Conservation (phyloP, 2,797 vertebrate genomes). For the Propithecus perrieri region DNA sequence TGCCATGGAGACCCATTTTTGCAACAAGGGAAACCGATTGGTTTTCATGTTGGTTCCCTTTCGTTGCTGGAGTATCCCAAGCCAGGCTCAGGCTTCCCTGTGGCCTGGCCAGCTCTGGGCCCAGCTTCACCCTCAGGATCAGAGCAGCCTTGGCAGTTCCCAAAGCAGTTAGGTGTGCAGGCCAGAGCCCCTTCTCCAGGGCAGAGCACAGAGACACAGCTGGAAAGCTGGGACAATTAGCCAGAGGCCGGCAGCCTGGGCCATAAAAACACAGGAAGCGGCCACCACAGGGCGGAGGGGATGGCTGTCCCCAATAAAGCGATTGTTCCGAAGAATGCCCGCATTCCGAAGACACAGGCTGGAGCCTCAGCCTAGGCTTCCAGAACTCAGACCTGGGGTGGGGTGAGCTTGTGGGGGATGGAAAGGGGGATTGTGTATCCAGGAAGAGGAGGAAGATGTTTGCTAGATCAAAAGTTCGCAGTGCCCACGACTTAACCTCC, state of each 20-base stretch:
- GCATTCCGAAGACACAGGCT: slow-evolving; percentile 71
- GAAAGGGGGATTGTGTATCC: slow-evolving; percentile 53
- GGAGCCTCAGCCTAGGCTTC: slow-evolving; percentile 15
- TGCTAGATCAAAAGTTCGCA: slow-evolving; percentile 70
- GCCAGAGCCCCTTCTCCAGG: slow-evolving; percentile 4
- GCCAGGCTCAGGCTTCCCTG: background rate
- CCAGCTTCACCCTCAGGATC: background rate
- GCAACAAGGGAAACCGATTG: background rate
- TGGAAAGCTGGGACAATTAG: slow-evolving; percentile 78
- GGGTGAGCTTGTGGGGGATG: background rate
- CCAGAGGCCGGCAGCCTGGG: slow-evolving; percentile 52
- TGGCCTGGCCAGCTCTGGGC: background rate
- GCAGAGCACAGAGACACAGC: slow-evolving; percentile 72
- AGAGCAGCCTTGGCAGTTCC: background rate
- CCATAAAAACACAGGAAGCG: slow-evolving; percentile 80
- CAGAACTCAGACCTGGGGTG: slow-evolving; percentile 15
- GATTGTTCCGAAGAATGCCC: slow-evolving; percentile 78
- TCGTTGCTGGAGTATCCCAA: background rate
- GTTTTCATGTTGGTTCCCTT: background rate
- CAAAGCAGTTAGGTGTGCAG: slow-evolving; percentile 25
- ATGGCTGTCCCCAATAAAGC: slow-evolving; percentile 76
- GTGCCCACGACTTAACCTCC: slow-evolving; percentile 22
- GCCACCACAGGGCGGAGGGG: slow-evolving; percentile 64
- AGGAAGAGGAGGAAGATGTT: slow-evolving; percentile 65
- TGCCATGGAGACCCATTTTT: background rate